phyloP scores from a whole-genome alignment of 2,797 vertebrate species.

The Mormyrops boulengeri region DNA sequence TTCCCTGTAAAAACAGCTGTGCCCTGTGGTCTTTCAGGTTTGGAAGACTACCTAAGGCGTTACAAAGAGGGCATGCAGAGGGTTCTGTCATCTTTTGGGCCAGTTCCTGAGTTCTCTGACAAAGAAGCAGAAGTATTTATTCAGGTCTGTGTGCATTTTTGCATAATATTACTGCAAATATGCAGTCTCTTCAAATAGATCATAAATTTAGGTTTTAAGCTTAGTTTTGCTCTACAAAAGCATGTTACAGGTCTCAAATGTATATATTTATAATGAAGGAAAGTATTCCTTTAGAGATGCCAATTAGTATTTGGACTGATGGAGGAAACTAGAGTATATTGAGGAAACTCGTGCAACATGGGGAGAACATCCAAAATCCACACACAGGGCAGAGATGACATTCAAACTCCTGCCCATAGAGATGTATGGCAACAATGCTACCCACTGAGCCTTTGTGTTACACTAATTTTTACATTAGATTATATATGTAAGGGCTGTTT shows the following conservation, averaged over 20 bases:
- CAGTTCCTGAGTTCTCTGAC: constrained; percentile 76
- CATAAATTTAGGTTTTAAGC: background rate
- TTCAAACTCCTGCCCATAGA: background rate
- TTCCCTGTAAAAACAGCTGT: background rate
- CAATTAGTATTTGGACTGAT: background rate
- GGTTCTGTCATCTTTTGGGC: constrained; percentile 77
- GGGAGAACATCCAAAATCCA: background rate
- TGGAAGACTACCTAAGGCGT: constrained; percentile 78
- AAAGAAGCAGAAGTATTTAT: constrained; percentile 62
- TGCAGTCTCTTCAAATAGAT: too few relatives aligned
- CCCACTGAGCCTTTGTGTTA: background rate
- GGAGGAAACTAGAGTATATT: background rate
- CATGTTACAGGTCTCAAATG: background rate
- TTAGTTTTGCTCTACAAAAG: background rate
- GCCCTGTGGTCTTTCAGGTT: constrained; percentile 57
- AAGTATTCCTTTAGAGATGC: background rate
- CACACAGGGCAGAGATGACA: background rate
- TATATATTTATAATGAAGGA: background rate
- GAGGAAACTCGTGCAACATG: background rate
- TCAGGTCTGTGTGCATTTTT: constrained; percentile 61
- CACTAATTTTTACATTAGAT: background rate
- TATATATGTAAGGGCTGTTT: background rate
- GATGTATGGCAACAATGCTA: background rate
- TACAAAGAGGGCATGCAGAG: constrained; percentile 74
- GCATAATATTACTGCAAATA: background rate